These are phyloP conservation scores for Cardiocondyla obscurior DNA, from an alignment of 1,140 invertebrate species.

Conservation along the genomic window DNA sequence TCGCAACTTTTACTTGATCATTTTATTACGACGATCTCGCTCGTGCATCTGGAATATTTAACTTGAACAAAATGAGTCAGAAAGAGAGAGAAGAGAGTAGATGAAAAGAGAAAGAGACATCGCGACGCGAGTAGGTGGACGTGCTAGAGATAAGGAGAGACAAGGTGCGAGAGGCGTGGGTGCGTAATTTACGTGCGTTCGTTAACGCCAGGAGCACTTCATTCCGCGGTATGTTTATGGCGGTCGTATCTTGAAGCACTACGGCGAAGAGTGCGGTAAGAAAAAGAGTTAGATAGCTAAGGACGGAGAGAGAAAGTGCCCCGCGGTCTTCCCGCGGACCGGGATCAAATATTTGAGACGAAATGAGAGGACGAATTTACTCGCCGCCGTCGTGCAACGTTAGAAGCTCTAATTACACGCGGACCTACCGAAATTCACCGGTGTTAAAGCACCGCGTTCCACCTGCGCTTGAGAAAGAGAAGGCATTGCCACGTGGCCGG, in stretches of 20 bases:
- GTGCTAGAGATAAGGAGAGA: background rate
- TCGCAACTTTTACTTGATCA: slow-evolving; percentile 22
- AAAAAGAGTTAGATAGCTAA: background rate
- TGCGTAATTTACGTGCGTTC: slow-evolving; percentile 61
- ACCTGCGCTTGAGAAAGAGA: slow-evolving; percentile 14
- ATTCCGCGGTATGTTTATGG: slow-evolving; percentile 50
- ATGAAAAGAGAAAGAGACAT: background rate
- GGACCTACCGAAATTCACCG: slow-evolving; percentile 37
- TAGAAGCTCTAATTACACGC: slow-evolving; percentile 57
- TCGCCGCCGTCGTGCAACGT: background rate
- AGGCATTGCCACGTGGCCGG: slow-evolving; percentile 22
- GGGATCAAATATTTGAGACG: slow-evolving; percentile 67
- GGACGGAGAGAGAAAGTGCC: slow-evolving; percentile 10
- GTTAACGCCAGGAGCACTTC: slow-evolving; percentile 51
- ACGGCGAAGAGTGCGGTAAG: background rate
- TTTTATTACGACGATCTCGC: slow-evolving; percentile 1
- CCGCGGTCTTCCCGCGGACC: slow-evolving; percentile 9
- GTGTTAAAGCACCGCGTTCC: slow-evolving; percentile 32
- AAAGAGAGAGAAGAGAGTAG: background rate
- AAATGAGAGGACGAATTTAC: slow-evolving; percentile 31
- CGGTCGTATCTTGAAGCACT: slow-evolving; percentile 13
- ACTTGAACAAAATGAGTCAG: background rate
- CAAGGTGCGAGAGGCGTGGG: background rate
- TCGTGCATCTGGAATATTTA: background rate
- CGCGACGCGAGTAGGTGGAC: background rate